Base-by-base conservation (phyloP, 2,888 invertebrate genomes). In the Caenorhabditis sulstoni region DNA sequence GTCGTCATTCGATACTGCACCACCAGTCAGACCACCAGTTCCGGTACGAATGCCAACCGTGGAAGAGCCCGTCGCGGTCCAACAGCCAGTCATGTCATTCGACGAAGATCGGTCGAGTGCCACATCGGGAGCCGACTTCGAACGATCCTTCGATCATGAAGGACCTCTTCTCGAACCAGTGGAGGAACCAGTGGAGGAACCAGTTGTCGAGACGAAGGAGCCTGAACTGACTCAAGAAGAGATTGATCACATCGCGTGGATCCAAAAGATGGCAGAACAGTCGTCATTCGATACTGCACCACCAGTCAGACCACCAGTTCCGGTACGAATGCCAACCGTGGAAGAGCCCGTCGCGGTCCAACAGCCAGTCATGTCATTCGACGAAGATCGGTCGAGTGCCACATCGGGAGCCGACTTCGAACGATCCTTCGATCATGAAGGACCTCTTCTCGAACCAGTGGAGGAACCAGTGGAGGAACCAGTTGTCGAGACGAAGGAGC, bases 111-210 rank as follows among this genome's bases (percentile, higher is more conserved):
- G 57, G 23, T 73, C 73, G 12, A 49, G 39, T 44, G 79, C 79
- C 23, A 79, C 74, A 22, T 74, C 73, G 1, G 74, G 74, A 9
- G 79, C 79, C n/a, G 74, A 79, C 14, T 45, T 58, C 52, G 67
- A 58, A 12, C 20, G 49, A 22, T 70, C 59, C 4, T 61, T 58
- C 39, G 49, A 58, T 23, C 55, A 64, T 12, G 59, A 59, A 20
- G 20, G 29, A 1, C 45, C 45, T 14, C 14, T 44, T 35, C 45
- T 45, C 14, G 59, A 44, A n/a, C 59, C 41, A 22, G 22, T 45
- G 14, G 59, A 59, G 18, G 23, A 23, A 3, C 68, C 70, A 16
- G 16, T 52, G 5, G n/a, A 44, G 16, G 22, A 68, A 37, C 39
- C n/a, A n/a, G n/a, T n/a, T n/a, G n/a, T n/a, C n/a, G n/a, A n/a